Evolutionary conservation across 2,797 vertebrate genomes (phyloP).

Genomic region (Hydrophis major): DNA sequence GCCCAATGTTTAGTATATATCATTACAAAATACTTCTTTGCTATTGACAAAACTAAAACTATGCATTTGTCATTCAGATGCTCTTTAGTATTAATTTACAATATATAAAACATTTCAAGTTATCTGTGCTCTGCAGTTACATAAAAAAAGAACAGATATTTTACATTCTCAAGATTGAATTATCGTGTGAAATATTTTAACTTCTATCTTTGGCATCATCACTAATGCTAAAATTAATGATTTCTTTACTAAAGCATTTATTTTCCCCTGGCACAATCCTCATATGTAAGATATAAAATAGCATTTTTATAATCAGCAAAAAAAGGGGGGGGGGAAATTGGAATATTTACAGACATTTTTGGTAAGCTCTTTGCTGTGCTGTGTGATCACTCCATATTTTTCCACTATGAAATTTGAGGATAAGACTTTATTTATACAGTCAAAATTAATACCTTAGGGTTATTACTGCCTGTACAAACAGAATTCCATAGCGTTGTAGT

Average conservation of each 20-base stretch:
- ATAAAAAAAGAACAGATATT: slow-evolving; percentile 36
- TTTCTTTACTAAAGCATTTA: slow-evolving; percentile 14
- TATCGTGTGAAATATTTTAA: slow-evolving; percentile 45
- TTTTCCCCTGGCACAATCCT: not conserved
- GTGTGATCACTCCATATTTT: not conserved
- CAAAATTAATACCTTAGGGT: not conserved
- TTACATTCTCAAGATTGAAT: slow-evolving; percentile 28
- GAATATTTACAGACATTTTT: not conserved
- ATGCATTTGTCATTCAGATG: not conserved
- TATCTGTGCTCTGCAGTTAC: slow-evolving; percentile 32
- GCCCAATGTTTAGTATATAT: not conserved
- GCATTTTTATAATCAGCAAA: not conserved
- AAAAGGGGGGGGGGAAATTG: not conserved
- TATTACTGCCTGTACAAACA: not conserved
- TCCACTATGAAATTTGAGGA: not conserved
- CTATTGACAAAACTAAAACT: not conserved
- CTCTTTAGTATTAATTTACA: not conserved
- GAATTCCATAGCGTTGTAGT: not conserved
- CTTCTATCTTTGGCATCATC: slow-evolving; percentile 16
- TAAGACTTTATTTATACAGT: not conserved
- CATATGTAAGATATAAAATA: not conserved
- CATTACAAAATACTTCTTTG: not conserved
- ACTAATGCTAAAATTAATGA: slow-evolving; percentile 27
- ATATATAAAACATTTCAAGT: slow-evolving; percentile 21
- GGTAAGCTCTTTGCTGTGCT: not conserved